A percentile compares a stretch with the other conserved stretches of the same genome.
Conservation (phyloP, 2,888 invertebrate genomes). For the Tholera decimalis region DNA sequence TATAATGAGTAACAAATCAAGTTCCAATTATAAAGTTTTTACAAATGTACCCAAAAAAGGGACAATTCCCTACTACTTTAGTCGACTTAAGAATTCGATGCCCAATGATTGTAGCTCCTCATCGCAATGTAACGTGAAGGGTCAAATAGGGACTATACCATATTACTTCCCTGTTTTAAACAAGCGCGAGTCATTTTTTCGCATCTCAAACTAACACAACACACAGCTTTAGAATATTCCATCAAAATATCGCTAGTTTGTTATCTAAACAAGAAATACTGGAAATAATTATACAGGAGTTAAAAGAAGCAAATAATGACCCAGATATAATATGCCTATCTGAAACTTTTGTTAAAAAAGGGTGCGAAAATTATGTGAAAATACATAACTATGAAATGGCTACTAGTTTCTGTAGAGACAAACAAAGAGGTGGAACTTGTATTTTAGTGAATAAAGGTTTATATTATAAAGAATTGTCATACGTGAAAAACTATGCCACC, state of each 20-base stretch:
- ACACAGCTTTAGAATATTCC: conserved; percentile 1
- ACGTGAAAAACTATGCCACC: conserved; percentile 12
- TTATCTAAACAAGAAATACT: conserved; percentile 17
- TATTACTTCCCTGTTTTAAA: conserved; percentile 16
- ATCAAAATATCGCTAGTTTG: conserved; percentile 21
- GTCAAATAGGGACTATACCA: conserved; percentile 8
- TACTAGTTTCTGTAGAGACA: conserved; percentile 16
- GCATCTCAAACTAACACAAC: too few species aligned
- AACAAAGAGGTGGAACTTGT: conserved; percentile 21
- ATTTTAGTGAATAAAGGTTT: conserved; percentile 18
- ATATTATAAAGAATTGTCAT: conserved; percentile 4
- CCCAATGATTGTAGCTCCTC: neutral
- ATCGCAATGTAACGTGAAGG: neutral
- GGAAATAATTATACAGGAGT: conserved; percentile 16
- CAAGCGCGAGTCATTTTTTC: conserved; percentile 5
- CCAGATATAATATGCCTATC: conserved; percentile 21
- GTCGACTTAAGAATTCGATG: neutral
- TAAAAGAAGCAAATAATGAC: conserved; percentile 4
- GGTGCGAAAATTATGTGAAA: conserved; percentile 11
- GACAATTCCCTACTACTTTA: conserved; percentile 13
- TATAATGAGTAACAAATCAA: conserved; percentile 16
- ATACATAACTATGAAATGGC: conserved; percentile 4
- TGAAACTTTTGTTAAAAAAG: conserved; percentile 22
- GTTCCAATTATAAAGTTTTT: neutral
- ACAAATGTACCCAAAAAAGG: too few species aligned